These are phyloP conservation scores for Tetragonula carbonaria DNA, from an alignment of 2,888 invertebrate species.

Conservation along the genomic window DNA sequence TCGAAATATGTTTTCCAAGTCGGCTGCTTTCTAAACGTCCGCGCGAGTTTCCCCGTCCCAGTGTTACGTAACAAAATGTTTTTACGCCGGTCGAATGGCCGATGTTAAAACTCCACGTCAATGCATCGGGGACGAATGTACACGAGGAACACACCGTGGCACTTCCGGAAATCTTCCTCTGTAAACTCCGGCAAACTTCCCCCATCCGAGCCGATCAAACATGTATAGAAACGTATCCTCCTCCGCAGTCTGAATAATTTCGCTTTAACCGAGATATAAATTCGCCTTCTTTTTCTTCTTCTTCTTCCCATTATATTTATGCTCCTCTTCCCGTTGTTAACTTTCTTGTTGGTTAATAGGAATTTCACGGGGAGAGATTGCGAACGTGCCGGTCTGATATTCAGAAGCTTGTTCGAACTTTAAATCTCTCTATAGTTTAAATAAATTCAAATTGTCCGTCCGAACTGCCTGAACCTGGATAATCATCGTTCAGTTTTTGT, in stretches of 20 bases:
- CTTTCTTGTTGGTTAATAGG: not conserved
- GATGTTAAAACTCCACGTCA: conserved; percentile 46
- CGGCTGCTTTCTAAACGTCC: conserved; percentile 44
- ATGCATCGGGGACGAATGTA: conserved; percentile 35
- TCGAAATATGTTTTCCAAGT: conserved; percentile 50
- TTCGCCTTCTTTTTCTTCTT: no score
- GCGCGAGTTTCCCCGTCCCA: conserved; percentile 28
- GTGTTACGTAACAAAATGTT: conserved; percentile 56
- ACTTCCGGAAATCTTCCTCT: conserved; percentile 32
- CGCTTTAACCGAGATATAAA: not conserved
- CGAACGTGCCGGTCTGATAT: no score
- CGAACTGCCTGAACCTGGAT: no score
- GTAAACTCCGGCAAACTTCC: conserved; percentile 24
- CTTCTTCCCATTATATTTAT: no score
- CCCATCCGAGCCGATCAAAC: not conserved
- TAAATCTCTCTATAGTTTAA: no score
- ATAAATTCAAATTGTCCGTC: no score
- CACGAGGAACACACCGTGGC: not conserved
- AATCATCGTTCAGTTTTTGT: no score
- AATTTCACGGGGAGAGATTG: no score
- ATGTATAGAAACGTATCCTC: conserved; percentile 2
- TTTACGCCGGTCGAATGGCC: conserved; percentile 31
- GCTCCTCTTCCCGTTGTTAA: no score
- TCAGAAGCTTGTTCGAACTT: no score
- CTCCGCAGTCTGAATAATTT: not conserved